Percentiles rank a stretch among this genome's conserved stretches.
phyloP scores from a whole-genome alignment of 2,797 vertebrate species.

The Lagocephalus sceleratus region DNA sequence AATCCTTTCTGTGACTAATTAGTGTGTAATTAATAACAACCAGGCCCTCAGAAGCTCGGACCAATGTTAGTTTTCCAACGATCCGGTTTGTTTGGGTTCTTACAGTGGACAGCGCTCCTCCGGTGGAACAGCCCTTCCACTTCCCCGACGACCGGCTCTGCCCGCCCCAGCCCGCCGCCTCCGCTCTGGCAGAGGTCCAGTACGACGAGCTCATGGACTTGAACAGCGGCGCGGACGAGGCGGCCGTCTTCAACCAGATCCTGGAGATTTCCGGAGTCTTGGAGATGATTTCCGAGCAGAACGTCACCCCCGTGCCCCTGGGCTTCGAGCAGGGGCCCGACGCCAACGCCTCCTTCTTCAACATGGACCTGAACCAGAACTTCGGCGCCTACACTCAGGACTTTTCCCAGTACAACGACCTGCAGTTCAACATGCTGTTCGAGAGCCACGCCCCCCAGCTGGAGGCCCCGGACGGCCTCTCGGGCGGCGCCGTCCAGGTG shows the following conservation, averaged over 20 bases:
- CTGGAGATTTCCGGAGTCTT: slow-evolving; percentile 25
- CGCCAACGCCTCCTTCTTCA: slow-evolving; percentile 13
- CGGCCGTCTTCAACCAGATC: slow-evolving; percentile 23
- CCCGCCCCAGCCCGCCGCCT: not conserved
- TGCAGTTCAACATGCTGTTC: slow-evolving; percentile 70
- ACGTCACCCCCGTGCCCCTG: not conserved
- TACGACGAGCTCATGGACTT: slow-evolving; percentile 46
- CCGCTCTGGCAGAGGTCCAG: slow-evolving; percentile 23
- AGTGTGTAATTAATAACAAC: too few relatives aligned
- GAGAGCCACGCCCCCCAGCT: slow-evolving; percentile 55
- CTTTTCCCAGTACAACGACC: slow-evolving; percentile 65
- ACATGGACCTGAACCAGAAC: slow-evolving; percentile 50
- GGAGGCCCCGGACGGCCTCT: slow-evolving; percentile 54
- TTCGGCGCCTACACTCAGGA: slow-evolving; percentile 41
- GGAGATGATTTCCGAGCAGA: slow-evolving; percentile 15
- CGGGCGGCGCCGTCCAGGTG: slow-evolving; percentile 45
- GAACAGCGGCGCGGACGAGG: not conserved
- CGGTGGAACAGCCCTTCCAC: slow-evolving; percentile 41
- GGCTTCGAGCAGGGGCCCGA: slow-evolving; percentile 26
- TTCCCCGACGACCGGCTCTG: slow-evolving; percentile 41
- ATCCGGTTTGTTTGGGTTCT: slow-evolving; percentile 1
- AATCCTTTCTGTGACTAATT: too few relatives aligned
- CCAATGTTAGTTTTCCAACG: too few relatives aligned
- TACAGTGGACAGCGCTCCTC: slow-evolving; percentile 43
- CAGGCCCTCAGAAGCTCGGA: too few relatives aligned